Evolutionary conservation across 2,888 invertebrate genomes (phyloP).

Genomic region (Hydraecia micacea): DNA sequence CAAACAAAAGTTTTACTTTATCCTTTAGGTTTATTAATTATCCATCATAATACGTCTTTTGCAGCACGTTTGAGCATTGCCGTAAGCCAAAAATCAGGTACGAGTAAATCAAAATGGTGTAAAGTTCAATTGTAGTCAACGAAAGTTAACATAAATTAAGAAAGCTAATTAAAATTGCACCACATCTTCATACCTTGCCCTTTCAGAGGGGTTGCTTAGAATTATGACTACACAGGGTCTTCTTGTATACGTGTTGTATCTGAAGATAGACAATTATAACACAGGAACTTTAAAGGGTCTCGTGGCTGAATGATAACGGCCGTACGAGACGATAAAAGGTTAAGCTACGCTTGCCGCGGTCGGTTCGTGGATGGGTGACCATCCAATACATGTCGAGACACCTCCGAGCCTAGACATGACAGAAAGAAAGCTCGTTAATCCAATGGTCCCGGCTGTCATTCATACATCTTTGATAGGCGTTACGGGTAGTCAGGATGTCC

Average conservation of each 20-base stretch:
- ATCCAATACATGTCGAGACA: too few species aligned
- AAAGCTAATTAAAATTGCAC: constrained; percentile 51
- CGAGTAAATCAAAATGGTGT: not conserved
- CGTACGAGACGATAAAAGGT: not conserved
- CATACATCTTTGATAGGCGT: not conserved
- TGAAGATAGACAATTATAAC: not conserved
- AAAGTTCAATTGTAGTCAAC: constrained; percentile 1
- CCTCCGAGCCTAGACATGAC: too few species aligned
- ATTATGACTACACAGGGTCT: constrained; percentile 27
- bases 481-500: not conserved
- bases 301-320: not conserved
- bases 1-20: too few species aligned
- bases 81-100: not conserved
- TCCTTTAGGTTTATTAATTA: too few species aligned
- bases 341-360: too few species aligned
- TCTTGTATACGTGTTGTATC: constrained; percentile 5
- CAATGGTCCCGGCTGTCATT: too few species aligned
- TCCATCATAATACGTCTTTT: not conserved
- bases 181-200: constrained; percentile 35
- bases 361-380: too few species aligned
- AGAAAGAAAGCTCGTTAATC: too few species aligned
- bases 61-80: not conserved
- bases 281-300: not conserved
- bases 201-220: constrained; percentile 29
- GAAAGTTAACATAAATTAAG: constrained; percentile 37